phyloP scores from a whole-genome alignment of 2,888 invertebrate genomes.

The Drosophila mettleri region DNA sequence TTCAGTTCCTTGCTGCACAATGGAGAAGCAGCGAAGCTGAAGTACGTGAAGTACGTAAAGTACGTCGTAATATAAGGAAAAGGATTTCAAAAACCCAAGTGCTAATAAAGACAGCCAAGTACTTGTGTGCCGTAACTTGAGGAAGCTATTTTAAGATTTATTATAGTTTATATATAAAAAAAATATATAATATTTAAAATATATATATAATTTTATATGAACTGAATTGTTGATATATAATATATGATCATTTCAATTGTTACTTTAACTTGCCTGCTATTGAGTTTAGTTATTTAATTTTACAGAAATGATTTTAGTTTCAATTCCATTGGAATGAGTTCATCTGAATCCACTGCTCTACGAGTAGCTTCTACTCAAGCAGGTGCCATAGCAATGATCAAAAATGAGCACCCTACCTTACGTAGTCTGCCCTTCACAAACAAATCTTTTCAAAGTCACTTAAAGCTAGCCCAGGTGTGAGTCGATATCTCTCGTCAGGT shows the following conservation, averaged over 20 bases:
- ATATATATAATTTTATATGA: too few relatives aligned
- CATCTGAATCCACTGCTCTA: background rate
- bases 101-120: constrained; percentile 45
- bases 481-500: background rate
- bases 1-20: constrained; percentile 43
- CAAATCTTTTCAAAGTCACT: background rate
- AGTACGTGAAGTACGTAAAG: constrained; percentile 49
- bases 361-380: background rate
- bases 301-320: too few relatives aligned
- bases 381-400: constrained; percentile 1
- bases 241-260: too few relatives aligned
- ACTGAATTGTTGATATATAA: too few relatives aligned
- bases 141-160: constrained; percentile 28
- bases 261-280: too few relatives aligned
- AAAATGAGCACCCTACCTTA: background rate
- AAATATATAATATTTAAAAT: too few relatives aligned
- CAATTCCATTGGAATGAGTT: background rate
- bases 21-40: constrained; percentile 46
- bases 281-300: too few relatives aligned
- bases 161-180: too few relatives aligned
- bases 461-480: constrained; percentile 4
- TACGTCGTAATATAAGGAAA: constrained; percentile 45
- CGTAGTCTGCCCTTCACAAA: background rate
- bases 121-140: constrained; percentile 20
- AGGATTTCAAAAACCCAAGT: constrained; percentile 41